phyloP scores from a whole-genome alignment of 2,113 vertebrate genomes.

The Dissostichus mawsoni region DNA sequence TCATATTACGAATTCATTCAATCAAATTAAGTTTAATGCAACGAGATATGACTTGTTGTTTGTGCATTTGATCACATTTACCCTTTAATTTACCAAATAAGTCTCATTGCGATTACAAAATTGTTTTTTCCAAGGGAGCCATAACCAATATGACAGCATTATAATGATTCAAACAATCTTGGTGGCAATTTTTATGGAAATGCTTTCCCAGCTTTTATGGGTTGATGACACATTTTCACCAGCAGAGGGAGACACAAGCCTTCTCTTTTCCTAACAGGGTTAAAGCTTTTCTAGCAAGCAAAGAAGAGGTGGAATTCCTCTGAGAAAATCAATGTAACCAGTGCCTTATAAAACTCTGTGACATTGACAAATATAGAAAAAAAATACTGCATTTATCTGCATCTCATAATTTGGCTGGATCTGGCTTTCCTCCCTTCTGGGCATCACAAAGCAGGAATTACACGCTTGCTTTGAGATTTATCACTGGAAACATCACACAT shows the following conservation, averaged over 20 bases:
- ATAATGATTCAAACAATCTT: neutral
- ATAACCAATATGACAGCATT: neutral
- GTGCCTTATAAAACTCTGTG: neutral
- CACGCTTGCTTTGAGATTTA: slow-evolving; percentile 51
- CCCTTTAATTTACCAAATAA: too few relatives aligned
- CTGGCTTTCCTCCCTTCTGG: slow-evolving; percentile 49
- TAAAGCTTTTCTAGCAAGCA: neutral
- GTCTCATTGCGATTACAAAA: too few relatives aligned
- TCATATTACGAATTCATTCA: too few relatives aligned
- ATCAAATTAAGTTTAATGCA: too few relatives aligned
- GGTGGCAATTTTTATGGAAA: neutral
- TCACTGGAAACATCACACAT: slow-evolving; percentile 58
- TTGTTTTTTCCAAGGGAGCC: too few relatives aligned
- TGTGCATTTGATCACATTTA: too few relatives aligned
- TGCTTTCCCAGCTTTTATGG: neutral
- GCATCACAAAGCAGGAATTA: slow-evolving; percentile 51
- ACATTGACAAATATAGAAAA: slow-evolving; percentile 27
- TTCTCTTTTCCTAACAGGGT: neutral
- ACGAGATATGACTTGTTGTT: too few relatives aligned
- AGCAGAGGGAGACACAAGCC: slow-evolving; percentile 58
- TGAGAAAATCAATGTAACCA: slow-evolving; percentile 4
- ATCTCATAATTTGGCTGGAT: slow-evolving; percentile 43
- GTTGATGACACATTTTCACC: neutral
- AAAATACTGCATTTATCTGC: slow-evolving; percentile 32
- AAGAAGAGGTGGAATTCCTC: neutral